These are phyloP conservation scores for Acleris literana DNA, from an alignment of 2,888 invertebrate genomes.

Conservation along the genomic window DNA sequence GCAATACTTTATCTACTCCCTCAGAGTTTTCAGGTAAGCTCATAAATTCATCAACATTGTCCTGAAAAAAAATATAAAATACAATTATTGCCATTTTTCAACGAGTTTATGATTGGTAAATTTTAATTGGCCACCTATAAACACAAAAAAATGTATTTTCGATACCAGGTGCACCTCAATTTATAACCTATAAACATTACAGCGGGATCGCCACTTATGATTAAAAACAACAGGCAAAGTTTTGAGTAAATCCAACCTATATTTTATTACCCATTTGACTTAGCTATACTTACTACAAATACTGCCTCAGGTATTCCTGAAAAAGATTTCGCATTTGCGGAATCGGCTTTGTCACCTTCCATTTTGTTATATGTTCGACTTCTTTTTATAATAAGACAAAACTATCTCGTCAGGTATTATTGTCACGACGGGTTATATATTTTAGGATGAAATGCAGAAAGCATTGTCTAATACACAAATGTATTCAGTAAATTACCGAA, in stretches of 20 bases:
- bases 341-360: slow-evolving; percentile 71
- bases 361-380: slow-evolving; percentile 49
- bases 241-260: not conserved
- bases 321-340: slow-evolving; percentile 83
- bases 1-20: slow-evolving; percentile 93
- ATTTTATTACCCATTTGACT: not conserved
- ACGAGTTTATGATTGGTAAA: not conserved
- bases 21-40: slow-evolving; percentile 90
- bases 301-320: slow-evolving; percentile 94
- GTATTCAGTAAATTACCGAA: slow-evolving; percentile 6
- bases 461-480: slow-evolving; percentile 22
- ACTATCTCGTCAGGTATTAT: not conserved
- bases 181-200: slow-evolving; percentile 22
- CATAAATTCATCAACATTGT: slow-evolving; percentile 98
- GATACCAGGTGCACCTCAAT: slow-evolving; percentile 18
- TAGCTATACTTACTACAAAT: slow-evolving; percentile 88
- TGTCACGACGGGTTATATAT: slow-evolving; percentile 4
- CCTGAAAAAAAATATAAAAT: slow-evolving; percentile 80
- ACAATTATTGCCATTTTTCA: too few species aligned
- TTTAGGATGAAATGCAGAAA: slow-evolving; percentile 8
- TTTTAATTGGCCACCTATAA: not conserved
- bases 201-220: not conserved
- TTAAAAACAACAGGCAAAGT: too few species aligned
- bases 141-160: slow-evolving; percentile 2
- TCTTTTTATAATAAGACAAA: not conserved